These are phyloP conservation scores for Pteromalus puparum DNA, from an alignment of 1,140 invertebrate genomes.

Conservation along the genomic window DNA sequence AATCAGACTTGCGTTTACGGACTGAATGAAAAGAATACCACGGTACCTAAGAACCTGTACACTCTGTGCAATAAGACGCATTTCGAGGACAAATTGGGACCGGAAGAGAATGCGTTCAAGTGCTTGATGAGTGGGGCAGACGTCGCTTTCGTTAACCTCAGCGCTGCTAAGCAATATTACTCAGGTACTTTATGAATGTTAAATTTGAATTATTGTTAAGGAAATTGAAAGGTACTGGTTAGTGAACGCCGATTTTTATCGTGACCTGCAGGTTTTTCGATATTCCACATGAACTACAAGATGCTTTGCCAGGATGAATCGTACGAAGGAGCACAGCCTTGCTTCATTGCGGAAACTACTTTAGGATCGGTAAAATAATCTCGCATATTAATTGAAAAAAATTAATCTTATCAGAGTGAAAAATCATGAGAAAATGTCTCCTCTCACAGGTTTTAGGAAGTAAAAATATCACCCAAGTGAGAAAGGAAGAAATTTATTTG, in stretches of 20 bases:
- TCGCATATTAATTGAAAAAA: conserved; percentile 1
- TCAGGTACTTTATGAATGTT: conserved; percentile 66
- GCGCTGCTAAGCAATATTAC: conserved; percentile 80
- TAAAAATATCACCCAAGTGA: conserved; percentile 74
- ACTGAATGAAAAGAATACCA: conserved; percentile 55
- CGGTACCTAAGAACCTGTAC: conserved; percentile 62
- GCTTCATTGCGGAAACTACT: conserved; percentile 83
- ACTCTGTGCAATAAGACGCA: conserved; percentile 57
- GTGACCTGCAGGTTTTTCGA: conserved; percentile 51
- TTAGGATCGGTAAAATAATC: conserved; percentile 70
- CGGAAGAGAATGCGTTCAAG: conserved; percentile 80
- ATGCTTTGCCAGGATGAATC: conserved; percentile 75
- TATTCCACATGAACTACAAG: conserved; percentile 61
- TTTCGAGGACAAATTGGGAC: conserved; percentile 26
- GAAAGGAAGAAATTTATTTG: conserved; percentile 80
- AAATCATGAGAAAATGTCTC: no score
- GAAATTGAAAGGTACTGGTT: background rate
- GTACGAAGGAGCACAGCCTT: conserved; percentile 72
- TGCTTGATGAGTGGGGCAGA: conserved; percentile 87
- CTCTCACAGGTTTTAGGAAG: conserved; percentile 76
- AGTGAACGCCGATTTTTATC: background rate
- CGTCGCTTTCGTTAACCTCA: conserved; percentile 89
- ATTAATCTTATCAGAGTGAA: conserved; percentile 6
- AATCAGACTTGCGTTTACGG: conserved; percentile 78
- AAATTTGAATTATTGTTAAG: background rate